Percentiles rank a stretch among this genome's conserved stretches.
phyloP scores from a whole-genome alignment of 1,140 invertebrate genomes.

The Aphelenchoides fujianensis region DNA sequence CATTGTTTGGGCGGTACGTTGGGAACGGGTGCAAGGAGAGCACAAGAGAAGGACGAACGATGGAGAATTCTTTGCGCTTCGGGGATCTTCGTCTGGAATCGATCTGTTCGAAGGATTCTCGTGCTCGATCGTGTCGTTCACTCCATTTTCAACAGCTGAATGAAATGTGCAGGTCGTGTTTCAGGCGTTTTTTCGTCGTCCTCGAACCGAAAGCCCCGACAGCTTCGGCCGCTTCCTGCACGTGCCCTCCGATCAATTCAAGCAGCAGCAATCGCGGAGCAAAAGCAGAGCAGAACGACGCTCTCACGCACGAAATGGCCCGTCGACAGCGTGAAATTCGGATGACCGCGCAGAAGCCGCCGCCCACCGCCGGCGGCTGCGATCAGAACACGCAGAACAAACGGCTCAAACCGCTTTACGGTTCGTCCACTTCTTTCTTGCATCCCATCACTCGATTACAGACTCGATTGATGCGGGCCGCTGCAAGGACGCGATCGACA shows the following conservation, averaged over 20 bases:
- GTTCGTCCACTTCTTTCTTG: not conserved
- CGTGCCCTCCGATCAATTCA: too few relatives aligned
- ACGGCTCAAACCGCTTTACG: conserved; percentile 21
- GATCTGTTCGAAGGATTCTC: not conserved
- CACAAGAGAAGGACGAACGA: not conserved
- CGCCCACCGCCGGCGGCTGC: not conserved
- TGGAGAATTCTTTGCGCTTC: not conserved
- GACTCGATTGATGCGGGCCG: conserved; percentile 91
- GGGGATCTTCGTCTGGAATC: not conserved
- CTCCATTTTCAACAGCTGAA: not conserved
- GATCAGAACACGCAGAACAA: conserved; percentile 6
- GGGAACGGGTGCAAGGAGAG: not conserved
- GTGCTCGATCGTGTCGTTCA: not conserved
- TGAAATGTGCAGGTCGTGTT: not conserved
- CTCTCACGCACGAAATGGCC: too few relatives aligned
- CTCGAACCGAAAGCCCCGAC: not conserved
- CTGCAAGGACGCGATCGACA: conserved; percentile 94
- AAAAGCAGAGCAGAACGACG: too few relatives aligned
- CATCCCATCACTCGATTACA: conserved; percentile 65
- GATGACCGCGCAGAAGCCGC: not conserved
- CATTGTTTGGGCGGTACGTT: too few relatives aligned
- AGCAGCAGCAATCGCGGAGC: too few relatives aligned
- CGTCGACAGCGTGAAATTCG: conserved; percentile 1
- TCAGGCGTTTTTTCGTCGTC: not conserved
- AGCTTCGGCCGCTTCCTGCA: too few relatives aligned